Evolutionary conservation across 2,797 vertebrate species (phyloP).

Genomic region (Nyctalus aviator): DNA sequence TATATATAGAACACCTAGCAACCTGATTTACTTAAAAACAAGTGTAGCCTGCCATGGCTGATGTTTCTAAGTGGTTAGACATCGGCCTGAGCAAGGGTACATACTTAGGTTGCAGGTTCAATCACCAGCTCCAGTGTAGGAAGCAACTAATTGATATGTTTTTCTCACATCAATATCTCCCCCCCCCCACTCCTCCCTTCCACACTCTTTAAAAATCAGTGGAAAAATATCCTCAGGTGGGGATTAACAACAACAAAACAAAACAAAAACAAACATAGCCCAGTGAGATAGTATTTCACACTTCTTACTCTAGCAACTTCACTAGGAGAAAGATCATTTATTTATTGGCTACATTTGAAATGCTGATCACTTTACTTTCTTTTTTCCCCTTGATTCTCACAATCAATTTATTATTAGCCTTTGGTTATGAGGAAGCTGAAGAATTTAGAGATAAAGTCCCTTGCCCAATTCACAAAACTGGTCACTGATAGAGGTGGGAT

Average conservation of each 20-base stretch:
- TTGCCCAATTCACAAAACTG: not conserved
- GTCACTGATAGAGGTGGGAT: not conserved
- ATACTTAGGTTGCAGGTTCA: too few relatives aligned
- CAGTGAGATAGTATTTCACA: not conserved
- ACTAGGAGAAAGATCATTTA: not conserved
- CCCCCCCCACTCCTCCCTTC: too few relatives aligned
- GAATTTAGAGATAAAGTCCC: conserved; percentile 4
- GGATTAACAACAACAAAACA: too few relatives aligned
- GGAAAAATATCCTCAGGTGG: too few relatives aligned
- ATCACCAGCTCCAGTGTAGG: too few relatives aligned
- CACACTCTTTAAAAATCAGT: too few relatives aligned
- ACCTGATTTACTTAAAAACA: conserved; percentile 20
- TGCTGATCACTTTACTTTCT: not conserved
- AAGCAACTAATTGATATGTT: too few relatives aligned
- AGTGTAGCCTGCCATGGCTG: not conserved
- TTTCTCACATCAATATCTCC: too few relatives aligned
- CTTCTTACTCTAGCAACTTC: not conserved
- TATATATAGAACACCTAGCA: not conserved
- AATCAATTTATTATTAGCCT: not conserved
- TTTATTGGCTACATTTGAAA: not conserved
- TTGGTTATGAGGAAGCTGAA: not conserved
- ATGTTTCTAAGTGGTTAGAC: too few relatives aligned
- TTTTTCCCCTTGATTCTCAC: not conserved
- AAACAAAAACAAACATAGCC: not conserved
- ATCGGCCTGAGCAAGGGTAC: too few relatives aligned